Evolutionary conservation across 1,140 invertebrate genomes (phyloP).

Genomic region (Ruditapes philippinarum): DNA sequence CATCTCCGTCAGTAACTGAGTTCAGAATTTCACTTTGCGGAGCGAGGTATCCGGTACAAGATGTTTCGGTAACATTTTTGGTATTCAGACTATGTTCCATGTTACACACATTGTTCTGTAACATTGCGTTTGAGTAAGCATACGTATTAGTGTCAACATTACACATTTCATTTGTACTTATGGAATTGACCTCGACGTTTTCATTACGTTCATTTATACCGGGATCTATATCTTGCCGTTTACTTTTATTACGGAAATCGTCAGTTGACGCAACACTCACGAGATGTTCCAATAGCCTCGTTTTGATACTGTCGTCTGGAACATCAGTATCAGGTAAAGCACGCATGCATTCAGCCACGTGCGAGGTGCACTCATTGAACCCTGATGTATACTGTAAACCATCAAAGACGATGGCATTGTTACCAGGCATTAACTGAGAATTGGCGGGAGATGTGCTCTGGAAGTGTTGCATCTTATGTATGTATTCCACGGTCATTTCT

Average conservation of each 20-base stretch:
- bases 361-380: conserved; percentile 3
- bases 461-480: background rate
- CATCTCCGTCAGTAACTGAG: background rate
- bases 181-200: too few relatives aligned
- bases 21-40: background rate
- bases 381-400: background rate
- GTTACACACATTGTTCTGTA: too few relatives aligned
- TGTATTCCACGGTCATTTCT: conserved; percentile 24
- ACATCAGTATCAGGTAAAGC: background rate
- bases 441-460: background rate
- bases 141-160: too few relatives aligned
- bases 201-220: too few relatives aligned
- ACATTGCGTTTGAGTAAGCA: too few relatives aligned
- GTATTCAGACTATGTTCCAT: too few relatives aligned
- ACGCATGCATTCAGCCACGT: background rate
- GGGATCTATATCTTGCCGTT: background rate
- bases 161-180: too few relatives aligned
- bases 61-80: too few relatives aligned
- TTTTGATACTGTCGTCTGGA: background rate
- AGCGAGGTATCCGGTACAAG: background rate
- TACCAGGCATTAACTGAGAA: background rate
- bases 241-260: background rate
- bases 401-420: background rate
- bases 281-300: conserved; percentile 1
- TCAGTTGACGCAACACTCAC: background rate